phyloP scores from a whole-genome alignment of 2,113 vertebrate species.

The Odontesthes bonariensis region DNA sequence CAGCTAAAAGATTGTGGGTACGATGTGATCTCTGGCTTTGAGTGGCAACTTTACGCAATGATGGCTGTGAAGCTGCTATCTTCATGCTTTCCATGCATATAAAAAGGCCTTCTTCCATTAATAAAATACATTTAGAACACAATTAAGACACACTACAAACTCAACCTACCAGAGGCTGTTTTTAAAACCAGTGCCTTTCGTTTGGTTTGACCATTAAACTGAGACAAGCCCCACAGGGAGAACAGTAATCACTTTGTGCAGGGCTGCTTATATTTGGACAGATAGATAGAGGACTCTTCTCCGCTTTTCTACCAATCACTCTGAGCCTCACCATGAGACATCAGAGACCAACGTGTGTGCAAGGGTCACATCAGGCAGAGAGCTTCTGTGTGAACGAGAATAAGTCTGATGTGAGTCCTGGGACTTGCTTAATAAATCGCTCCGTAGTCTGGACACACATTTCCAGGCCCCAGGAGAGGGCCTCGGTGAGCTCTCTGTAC shows the following conservation, averaged over 20 bases:
- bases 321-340: slow-evolving; percentile 27
- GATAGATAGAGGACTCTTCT: slow-evolving; percentile 43
- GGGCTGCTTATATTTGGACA: slow-evolving; percentile 14
- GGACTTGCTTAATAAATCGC: slow-evolving; percentile 69
- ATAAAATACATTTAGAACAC: slow-evolving; percentile 26
- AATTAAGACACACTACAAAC: slow-evolving; percentile 44
- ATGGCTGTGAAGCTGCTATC: background rate
- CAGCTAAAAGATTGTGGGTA: background rate
- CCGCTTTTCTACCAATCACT: slow-evolving; percentile 25
- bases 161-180: slow-evolving; percentile 40
- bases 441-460: slow-evolving; percentile 71
- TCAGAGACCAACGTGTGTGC: slow-evolving; percentile 43
- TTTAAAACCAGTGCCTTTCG: slow-evolving; percentile 28
- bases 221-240: slow-evolving; percentile 31
- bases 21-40: background rate
- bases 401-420: slow-evolving; percentile 47
- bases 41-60: background rate
- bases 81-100: background rate
- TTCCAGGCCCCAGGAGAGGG: slow-evolving; percentile 40
- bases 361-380: slow-evolving; percentile 23
- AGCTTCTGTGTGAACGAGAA: slow-evolving; percentile 34
- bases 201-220: slow-evolving; percentile 50
- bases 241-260: slow-evolving; percentile 39
- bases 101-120: background rate
- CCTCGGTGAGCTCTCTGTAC: slow-evolving; percentile 41